phyloP scores from a whole-genome alignment of 2,888 invertebrate genomes.

The Tuberolachnus salignus region DNA sequence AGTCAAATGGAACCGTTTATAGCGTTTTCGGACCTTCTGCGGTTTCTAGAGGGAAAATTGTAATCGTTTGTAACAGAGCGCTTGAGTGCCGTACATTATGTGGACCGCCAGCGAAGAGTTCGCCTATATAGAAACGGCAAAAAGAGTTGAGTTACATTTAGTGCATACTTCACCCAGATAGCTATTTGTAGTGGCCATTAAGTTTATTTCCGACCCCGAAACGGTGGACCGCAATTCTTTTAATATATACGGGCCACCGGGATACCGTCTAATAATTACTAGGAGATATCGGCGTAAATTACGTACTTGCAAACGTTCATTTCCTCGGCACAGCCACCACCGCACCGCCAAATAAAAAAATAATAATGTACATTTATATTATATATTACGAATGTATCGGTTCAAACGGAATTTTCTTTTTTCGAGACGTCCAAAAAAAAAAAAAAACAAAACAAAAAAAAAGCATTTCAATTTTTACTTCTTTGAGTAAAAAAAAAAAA shows the following conservation, averaged over 20 bases:
- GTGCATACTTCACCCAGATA: constrained; percentile 24
- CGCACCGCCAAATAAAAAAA: no score
- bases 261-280: background rate
- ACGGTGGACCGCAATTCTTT: constrained; percentile 36
- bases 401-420: no score
- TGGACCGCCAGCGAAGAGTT: background rate
- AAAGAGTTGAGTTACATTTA: constrained; percentile 51
- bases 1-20: background rate
- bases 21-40: background rate
- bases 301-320: background rate
- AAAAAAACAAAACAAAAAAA: no score
- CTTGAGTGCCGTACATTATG: constrained; percentile 43
- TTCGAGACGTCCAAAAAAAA: no score
- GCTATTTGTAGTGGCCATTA: constrained; percentile 30
- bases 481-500: no score
- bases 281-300: no score
- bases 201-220: constrained; percentile 37
- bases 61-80: constrained; percentile 23
- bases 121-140: constrained; percentile 21
- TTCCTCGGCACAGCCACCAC: background rate
- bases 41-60: constrained; percentile 21
- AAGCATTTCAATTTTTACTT: no score
- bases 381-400: no score
- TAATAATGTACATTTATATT: background rate
- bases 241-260: background rate